Conservation (phyloP, 1,140 invertebrate species). For the Sitophilus oryzae region DNA sequence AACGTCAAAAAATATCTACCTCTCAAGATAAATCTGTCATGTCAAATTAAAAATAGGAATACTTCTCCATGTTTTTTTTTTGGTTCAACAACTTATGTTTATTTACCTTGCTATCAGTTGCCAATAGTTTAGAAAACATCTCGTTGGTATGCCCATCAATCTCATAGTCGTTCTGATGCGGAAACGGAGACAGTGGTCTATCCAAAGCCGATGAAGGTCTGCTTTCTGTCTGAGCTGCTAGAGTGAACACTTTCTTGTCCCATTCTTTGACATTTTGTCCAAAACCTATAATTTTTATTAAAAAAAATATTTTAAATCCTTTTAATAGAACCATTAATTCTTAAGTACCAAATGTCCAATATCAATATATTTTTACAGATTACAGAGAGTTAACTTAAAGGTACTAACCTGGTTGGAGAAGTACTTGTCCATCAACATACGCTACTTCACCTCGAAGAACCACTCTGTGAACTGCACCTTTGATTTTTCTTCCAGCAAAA, state of each 20-base stretch:
- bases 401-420: conserved; percentile 78
- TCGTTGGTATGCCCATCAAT: conserved; percentile 49
- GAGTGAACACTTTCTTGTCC: conserved; percentile 28
- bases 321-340: too few species aligned
- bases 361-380: too few species aligned
- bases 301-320: too few species aligned
- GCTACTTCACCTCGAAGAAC: conserved; percentile 93
- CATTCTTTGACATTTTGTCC: conserved; percentile 78
- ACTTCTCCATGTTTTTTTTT: too few species aligned
- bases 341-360: too few species aligned
- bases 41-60: too few species aligned
- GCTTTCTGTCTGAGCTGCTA: conserved; percentile 38
- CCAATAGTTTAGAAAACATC: conserved; percentile 45
- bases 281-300: conserved; percentile 52
- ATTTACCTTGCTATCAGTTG: conserved; percentile 36
- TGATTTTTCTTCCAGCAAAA: conserved; percentile 84
- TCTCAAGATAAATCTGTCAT: too few species aligned
- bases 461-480: conserved; percentile 85
- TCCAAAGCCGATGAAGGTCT: conserved; percentile 58
- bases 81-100: not conserved
- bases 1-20: too few species aligned
- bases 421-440: conserved; percentile 90
- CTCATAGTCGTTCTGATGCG: conserved; percentile 46
- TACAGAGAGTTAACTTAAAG: too few species aligned
- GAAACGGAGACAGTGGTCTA: conserved; percentile 46